phyloP scores from a whole-genome alignment of 2,797 vertebrate species.

The Hydrolagus colliei region DNA sequence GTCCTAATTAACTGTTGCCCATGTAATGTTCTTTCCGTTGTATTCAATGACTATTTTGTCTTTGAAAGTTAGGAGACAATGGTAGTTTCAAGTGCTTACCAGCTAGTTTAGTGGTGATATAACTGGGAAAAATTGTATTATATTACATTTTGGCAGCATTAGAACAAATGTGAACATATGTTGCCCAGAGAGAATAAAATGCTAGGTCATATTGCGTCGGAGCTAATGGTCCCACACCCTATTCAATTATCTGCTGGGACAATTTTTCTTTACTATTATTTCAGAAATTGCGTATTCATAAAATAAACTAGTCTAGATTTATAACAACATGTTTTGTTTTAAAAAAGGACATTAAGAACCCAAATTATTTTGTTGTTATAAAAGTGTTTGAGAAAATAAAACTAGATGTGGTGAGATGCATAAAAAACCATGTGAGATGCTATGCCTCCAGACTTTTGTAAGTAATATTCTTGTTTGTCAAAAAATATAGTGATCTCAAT shows the following conservation, averaged over 20 bases:
- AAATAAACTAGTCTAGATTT: neutral
- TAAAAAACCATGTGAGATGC: neutral
- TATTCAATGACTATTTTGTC: neutral
- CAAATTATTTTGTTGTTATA: neutral
- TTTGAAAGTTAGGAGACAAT: conserved; percentile 13
- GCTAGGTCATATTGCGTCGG: neutral
- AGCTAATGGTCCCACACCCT: neutral
- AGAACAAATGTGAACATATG: neutral
- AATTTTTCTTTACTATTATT: neutral
- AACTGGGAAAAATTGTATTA: neutral
- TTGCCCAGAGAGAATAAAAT: neutral
- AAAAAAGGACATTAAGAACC: neutral
- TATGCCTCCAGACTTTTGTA: neutral
- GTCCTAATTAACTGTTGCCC: neutral
- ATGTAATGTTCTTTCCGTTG: conserved; percentile 16
- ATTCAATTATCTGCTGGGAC: too few species aligned
- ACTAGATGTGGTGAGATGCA: neutral
- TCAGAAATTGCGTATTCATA: neutral
- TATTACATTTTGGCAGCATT: neutral
- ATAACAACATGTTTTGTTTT: neutral
- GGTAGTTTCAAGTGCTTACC: neutral
- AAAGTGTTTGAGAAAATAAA: neutral
- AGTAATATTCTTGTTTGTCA: neutral
- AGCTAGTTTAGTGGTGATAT: neutral
- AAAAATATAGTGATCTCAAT: neutral